Evolutionary conservation across 1,140 invertebrate genomes (phyloP).

Genomic region (Polypedilum pembai): DNA sequence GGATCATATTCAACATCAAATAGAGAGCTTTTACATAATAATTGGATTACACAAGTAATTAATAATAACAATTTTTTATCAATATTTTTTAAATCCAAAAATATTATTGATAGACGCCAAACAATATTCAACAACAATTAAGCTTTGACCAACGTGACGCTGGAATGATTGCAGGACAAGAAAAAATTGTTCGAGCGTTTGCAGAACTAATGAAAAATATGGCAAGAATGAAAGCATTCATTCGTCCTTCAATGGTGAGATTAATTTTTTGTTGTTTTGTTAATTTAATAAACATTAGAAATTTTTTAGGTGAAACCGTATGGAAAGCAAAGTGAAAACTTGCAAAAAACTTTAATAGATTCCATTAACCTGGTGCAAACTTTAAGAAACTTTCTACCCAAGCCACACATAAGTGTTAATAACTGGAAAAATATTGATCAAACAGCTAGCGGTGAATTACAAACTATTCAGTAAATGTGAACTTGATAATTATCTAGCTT

Average conservation of each 20-base stretch:
- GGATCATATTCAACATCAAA: neutral
- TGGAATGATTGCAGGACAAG: slow-evolving; percentile 53
- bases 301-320: slow-evolving; percentile 62
- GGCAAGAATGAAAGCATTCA: slow-evolving; percentile 74
- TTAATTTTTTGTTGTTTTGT: too few relatives aligned
- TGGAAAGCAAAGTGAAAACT: slow-evolving; percentile 76
- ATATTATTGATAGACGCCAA: neutral
- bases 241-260: slow-evolving; percentile 69
- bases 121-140: slow-evolving; percentile 32
- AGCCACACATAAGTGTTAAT: slow-evolving; percentile 75
- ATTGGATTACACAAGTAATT: slow-evolving; percentile 22
- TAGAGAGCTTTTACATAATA: slow-evolving; percentile 5
- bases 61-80: too few relatives aligned
- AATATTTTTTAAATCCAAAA: too few relatives aligned
- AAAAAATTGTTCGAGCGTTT: slow-evolving; percentile 73
- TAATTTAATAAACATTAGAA: neutral
- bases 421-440: slow-evolving; percentile 83
- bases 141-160: slow-evolving; percentile 30
- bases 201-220: slow-evolving; percentile 77
- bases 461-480: slow-evolving; percentile 30
- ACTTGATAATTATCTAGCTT: neutral
- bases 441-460: slow-evolving; percentile 48
- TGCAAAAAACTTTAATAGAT: slow-evolving; percentile 78
- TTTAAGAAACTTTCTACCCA: slow-evolving; percentile 69
- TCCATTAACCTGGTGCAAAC: slow-evolving; percentile 79